A percentile compares a stretch with the other conserved stretches of the same genome.
Evolutionary conservation across 2,113 vertebrate species (phyloP).

Genomic region (Pipa parva): DNA sequence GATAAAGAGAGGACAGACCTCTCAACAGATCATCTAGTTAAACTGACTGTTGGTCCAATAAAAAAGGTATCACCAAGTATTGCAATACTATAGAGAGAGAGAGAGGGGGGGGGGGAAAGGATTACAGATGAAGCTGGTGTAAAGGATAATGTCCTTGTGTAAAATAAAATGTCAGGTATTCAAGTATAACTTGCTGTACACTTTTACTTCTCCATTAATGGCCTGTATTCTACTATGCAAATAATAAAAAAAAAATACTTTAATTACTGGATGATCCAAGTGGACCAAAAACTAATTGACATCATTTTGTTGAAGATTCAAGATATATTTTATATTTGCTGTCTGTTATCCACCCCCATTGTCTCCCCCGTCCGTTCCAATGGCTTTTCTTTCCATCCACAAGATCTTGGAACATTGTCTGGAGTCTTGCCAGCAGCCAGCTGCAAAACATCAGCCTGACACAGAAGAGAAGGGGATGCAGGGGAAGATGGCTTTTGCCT

Average conservation of each 20-base stretch:
- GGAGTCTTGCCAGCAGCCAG: constrained; percentile 24
- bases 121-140: too few species aligned
- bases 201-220: too few species aligned
- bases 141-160: too few species aligned
- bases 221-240: too few species aligned
- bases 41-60: too few species aligned
- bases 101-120: too few species aligned
- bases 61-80: too few species aligned
- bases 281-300: background rate
- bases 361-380: background rate
- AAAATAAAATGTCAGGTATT: too few species aligned
- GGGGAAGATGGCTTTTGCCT: constrained; percentile 9
- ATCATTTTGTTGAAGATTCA: constrained; percentile 20
- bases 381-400: constrained; percentile 36
- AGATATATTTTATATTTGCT: constrained; percentile 31
- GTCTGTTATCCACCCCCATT: background rate
- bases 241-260: background rate
- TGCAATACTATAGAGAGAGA: too few species aligned
- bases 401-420: constrained; percentile 18
- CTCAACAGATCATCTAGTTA: too few species aligned
- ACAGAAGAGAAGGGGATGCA: constrained; percentile 13
- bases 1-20: too few species aligned
- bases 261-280: constrained; percentile 13
- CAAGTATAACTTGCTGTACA: too few species aligned
- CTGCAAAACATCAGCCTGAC: constrained; percentile 39